Percentiles rank a stretch among this genome's conserved stretches.
phyloP scores from a whole-genome alignment of 2,888 invertebrate genomes.

The Lepas anatifera region DNA sequence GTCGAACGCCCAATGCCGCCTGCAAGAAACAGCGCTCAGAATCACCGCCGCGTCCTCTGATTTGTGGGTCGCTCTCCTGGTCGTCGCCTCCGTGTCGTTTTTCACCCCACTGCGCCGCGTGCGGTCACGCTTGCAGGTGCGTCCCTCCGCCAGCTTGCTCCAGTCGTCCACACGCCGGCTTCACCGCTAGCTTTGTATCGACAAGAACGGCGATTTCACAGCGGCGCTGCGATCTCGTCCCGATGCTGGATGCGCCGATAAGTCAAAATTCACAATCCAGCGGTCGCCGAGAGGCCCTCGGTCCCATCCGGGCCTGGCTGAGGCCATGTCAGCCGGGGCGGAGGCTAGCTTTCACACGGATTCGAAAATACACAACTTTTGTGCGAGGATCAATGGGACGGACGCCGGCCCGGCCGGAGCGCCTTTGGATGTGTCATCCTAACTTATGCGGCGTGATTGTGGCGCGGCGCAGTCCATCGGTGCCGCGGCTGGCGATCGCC shows the following conservation, averaged over 20 bases:
- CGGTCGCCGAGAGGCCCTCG: background rate
- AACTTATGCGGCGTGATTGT: constrained; percentile 5
- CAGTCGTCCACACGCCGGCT: background rate
- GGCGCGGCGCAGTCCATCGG: background rate
- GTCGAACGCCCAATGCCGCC: background rate
- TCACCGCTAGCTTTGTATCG: too few species aligned
- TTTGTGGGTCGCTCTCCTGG: background rate
- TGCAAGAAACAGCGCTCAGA: background rate
- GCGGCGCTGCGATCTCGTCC: background rate
- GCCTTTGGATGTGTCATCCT: constrained; percentile 7
- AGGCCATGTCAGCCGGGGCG: background rate
- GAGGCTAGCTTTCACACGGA: constrained; percentile 11
- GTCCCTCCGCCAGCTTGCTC: background rate
- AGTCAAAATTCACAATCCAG: background rate
- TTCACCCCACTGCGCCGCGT: background rate
- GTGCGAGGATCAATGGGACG: background rate
- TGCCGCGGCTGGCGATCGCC: background rate
- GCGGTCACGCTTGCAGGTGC: background rate
- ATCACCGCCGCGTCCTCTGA: background rate
- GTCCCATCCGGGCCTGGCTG: too few species aligned
- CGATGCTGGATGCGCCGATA: background rate
- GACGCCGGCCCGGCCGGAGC: background rate
- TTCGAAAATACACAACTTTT: constrained; percentile 12
- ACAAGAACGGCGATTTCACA: background rate
- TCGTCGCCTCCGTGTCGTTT: too few species aligned